Base-by-base conservation (phyloP, 2,888 invertebrate genomes). In the Mythimna ferrago region DNA sequence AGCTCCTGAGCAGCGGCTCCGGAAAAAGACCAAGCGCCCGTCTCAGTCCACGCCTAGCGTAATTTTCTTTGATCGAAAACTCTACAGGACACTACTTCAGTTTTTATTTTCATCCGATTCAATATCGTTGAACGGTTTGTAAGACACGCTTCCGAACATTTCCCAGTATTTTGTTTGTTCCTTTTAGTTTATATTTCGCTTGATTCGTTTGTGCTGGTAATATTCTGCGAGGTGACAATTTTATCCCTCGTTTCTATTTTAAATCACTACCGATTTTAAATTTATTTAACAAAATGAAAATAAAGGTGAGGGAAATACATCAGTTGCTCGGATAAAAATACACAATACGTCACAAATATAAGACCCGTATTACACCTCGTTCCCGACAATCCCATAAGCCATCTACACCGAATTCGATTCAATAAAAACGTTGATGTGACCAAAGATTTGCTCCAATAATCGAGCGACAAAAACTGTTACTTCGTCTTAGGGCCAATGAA, bases 51-150 rank as follows among this genome's bases (percentile, higher is more conserved):
- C 92, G 92, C 92, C 91, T 89, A 87, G 89, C 88, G 94, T 94
- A 93, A 95, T 95, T 94, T 94, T 94, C 94, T 93, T 94, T 95
- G 94, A 95, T 94, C 91, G 94, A 94, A 94, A 94, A 92, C 94
- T 92, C 91, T 90, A 89, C 89, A 90, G 90, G 91, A 92, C 92
- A 91, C 89, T 89, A 89, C 89, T 92, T 89, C 83, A 91, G 88
- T 92, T 94, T 93, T 94, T 94, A 92, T 94, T 95, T 94, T 94
- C 88, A 92, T 93, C 88, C 92, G 92, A 95, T 94, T 91, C 91
- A 92, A 94, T 94, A 93, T 92, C 89, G 91, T 88, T 87, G 89
- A 89, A 90, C 89, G 89, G 90, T 88, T 89, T 88, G 89, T 90
- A 89, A 88, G 88, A 88, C 84, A 85, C 88, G 88, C 85, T 87